phyloP scores from a whole-genome alignment of 2,888 invertebrate species.

The Norana najaformis region DNA sequence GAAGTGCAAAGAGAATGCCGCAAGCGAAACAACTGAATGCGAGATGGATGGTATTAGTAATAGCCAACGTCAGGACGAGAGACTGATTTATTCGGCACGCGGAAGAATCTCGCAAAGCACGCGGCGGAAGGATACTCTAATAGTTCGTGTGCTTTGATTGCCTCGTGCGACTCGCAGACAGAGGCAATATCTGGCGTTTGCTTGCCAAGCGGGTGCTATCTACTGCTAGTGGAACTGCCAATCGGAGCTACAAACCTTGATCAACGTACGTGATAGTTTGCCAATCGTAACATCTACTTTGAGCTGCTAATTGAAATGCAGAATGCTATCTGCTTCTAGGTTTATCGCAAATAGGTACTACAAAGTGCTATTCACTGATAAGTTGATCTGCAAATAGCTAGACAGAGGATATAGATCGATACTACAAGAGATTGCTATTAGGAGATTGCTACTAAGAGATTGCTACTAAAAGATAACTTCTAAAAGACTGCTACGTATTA shows the following conservation, averaged over 20 bases:
- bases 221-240: neutral
- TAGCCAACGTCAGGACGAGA: neutral
- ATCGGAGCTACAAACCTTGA: neutral
- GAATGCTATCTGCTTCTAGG: neutral
- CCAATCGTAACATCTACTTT: no score
- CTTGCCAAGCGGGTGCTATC: neutral
- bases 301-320: no score
- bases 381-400: neutral
- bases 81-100: neutral
- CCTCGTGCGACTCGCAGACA: neutral
- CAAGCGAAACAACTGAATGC: neutral
- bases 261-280: no score
- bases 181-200: neutral
- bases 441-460: neutral
- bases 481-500: no score
- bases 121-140: neutral
- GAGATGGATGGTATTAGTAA: neutral
- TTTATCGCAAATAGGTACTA: neutral
- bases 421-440: neutral
- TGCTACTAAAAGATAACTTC: neutral
- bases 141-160: neutral
- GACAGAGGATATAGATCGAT: neutral
- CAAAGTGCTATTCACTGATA: neutral
- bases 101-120: neutral
- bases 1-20: neutral